Evolutionary conservation across 2,113 vertebrate genomes (phyloP).

Genomic region (Halichoerus grypus): DNA sequence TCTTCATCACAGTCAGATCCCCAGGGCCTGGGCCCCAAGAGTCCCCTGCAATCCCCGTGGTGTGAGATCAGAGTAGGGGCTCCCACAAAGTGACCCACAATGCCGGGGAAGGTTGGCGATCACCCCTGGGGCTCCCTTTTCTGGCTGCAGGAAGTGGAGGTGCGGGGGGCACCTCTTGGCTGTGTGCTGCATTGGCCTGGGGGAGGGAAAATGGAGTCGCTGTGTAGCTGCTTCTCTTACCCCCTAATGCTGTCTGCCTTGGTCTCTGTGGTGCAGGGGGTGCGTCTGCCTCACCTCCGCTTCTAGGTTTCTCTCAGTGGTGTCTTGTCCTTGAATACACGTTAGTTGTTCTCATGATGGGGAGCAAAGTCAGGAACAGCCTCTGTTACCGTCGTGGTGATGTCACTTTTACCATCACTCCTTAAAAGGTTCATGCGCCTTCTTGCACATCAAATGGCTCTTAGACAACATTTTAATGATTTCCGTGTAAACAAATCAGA

Average conservation of each 20-base stretch:
- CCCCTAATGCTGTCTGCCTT: not conserved
- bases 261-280: not conserved
- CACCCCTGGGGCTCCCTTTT: not conserved
- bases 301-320: not conserved
- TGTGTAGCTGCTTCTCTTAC: not conserved
- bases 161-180: too few species aligned
- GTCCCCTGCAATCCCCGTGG: not conserved
- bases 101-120: not conserved
- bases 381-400: not conserved
- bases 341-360: not conserved
- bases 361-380: not conserved
- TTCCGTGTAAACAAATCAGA: slow-evolving; percentile 78
- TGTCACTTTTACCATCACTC: not conserved
- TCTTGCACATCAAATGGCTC: slow-evolving; percentile 75
- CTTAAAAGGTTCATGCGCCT: slow-evolving; percentile 66
- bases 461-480: slow-evolving; percentile 78
- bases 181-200: not conserved
- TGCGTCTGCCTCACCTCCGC: not conserved
- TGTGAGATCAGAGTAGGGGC: not conserved
- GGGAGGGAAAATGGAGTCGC: not conserved
- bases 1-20: not conserved
- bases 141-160: not conserved
- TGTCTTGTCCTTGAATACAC: too few species aligned
- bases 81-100: not conserved
- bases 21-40: not conserved